Evolutionary conservation across 2,888 invertebrate genomes (phyloP).

Genomic region (Drosophila fulvimacula): DNA sequence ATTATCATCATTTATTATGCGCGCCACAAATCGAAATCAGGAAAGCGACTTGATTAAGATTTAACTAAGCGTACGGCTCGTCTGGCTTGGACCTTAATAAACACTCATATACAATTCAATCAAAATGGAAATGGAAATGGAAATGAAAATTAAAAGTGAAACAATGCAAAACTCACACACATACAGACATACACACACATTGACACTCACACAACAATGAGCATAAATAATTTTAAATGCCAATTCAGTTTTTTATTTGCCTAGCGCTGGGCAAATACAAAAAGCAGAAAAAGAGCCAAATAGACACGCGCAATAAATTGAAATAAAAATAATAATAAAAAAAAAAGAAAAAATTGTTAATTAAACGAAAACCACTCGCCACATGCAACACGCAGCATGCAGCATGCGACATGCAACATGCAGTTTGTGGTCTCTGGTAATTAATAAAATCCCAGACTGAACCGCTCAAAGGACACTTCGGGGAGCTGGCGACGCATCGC

Average conservation of each 20-base stretch:
- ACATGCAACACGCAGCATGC: constrained; percentile 54
- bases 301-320: constrained; percentile 29
- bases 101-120: constrained; percentile 50
- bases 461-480: constrained; percentile 54
- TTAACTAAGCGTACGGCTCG: constrained; percentile 70
- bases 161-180: constrained; percentile 25
- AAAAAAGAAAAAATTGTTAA: constrained; percentile 58
- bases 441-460: constrained; percentile 62
- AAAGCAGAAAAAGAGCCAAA: constrained; percentile 4
- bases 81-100: constrained; percentile 23
- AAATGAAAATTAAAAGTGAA: constrained; percentile 57
- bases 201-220: constrained; percentile 17
- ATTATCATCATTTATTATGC: constrained; percentile 71
- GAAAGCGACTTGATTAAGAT: constrained; percentile 77
- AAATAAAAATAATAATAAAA: constrained; percentile 5
- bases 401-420: constrained; percentile 37
- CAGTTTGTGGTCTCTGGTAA: constrained; percentile 69
- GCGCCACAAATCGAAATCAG: constrained; percentile 78
- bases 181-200: background rate
- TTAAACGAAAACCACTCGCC: constrained; percentile 69
- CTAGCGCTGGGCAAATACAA: constrained; percentile 9
- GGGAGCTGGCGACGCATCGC: constrained; percentile 32
- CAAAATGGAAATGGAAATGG: constrained; percentile 48
- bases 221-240: constrained; percentile 68
- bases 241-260: constrained; percentile 44